Conservation (phyloP, 2,113 vertebrate species). For the Nanorana parkeri region DNA sequence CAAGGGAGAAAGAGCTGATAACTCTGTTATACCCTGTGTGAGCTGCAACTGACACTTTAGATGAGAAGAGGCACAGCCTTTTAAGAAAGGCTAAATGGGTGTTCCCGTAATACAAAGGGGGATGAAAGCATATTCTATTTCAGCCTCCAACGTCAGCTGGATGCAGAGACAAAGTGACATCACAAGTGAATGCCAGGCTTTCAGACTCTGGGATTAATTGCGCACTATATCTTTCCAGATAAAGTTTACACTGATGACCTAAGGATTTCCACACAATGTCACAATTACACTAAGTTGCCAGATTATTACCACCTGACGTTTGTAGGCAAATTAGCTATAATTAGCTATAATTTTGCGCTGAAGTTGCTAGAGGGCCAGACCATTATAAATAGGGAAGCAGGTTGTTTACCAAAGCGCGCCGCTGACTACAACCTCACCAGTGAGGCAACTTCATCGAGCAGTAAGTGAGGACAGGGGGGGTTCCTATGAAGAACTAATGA, state of each 20-base stretch:
- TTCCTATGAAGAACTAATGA: too few species aligned
- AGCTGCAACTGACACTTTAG: slow-evolving; percentile 76
- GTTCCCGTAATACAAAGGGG: slow-evolving; percentile 78
- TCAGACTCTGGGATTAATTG: slow-evolving; percentile 77
- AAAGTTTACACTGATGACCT: slow-evolving; percentile 74
- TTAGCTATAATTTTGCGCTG: too few species aligned
- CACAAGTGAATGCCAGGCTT: slow-evolving; percentile 74
- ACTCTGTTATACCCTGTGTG: slow-evolving; percentile 59
- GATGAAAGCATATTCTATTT: slow-evolving; percentile 92
- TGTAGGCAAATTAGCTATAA: too few species aligned
- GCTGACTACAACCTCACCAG: too few species aligned
- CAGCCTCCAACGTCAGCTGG: slow-evolving; percentile 86
- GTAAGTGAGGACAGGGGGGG: too few species aligned
- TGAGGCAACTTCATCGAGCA: too few species aligned
- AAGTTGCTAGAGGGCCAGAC: too few species aligned
- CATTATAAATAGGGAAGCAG: too few species aligned
- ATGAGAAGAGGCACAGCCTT: slow-evolving; percentile 78
- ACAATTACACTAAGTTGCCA: too few species aligned
- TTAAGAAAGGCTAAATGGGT: slow-evolving; percentile 78
- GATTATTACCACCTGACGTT: too few species aligned
- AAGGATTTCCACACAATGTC: not conserved
- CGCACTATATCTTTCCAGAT: slow-evolving; percentile 80
- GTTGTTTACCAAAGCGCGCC: too few species aligned
- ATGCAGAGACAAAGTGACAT: slow-evolving; percentile 89
- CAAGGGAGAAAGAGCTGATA: not conserved